Conservation (phyloP, 2,888 invertebrate species). For the Perithous albicinctus region DNA sequence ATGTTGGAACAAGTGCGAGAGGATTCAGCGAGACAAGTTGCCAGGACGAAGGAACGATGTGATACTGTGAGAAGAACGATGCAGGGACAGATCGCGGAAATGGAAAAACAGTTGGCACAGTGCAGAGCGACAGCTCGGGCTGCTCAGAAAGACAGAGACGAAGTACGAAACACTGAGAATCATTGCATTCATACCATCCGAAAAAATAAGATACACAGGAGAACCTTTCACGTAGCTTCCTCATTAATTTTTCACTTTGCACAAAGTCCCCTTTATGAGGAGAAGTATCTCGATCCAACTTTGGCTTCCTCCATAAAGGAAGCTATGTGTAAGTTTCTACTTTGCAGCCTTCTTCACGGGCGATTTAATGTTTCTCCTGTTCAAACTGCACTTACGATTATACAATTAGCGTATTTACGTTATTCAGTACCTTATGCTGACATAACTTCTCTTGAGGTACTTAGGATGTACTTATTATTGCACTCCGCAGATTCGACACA, state of each 20-base stretch:
- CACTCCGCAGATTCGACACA: slow-evolving; percentile 87
- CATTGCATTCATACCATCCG: background rate
- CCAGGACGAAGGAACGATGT: slow-evolving; percentile 88
- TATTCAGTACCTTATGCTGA: too few relatives aligned
- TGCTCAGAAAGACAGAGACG: slow-evolving; percentile 89
- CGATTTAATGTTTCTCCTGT: too few relatives aligned
- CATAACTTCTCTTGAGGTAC: too few relatives aligned
- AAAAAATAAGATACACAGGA: background rate
- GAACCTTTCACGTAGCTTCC: too few relatives aligned
- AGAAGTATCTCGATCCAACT: too few relatives aligned
- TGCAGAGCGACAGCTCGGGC: slow-evolving; percentile 88
- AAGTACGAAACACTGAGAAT: slow-evolving; percentile 80
- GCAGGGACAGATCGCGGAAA: slow-evolving; percentile 89
- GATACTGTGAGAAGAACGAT: slow-evolving; percentile 88
- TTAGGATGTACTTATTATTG: background rate
- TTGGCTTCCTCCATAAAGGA: too few relatives aligned
- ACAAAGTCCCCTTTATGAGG: too few relatives aligned
- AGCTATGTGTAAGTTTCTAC: too few relatives aligned
- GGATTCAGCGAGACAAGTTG: slow-evolving; percentile 89
- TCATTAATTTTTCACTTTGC: too few relatives aligned
- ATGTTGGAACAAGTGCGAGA: slow-evolving; percentile 89
- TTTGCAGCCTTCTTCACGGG: too few relatives aligned
- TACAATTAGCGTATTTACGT: too few relatives aligned
- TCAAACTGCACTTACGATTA: too few relatives aligned
- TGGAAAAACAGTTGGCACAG: slow-evolving; percentile 89